Evolutionary conservation across 2,797 vertebrate species (phyloP).

Genomic region (Typhlichthys subterraneus): DNA sequence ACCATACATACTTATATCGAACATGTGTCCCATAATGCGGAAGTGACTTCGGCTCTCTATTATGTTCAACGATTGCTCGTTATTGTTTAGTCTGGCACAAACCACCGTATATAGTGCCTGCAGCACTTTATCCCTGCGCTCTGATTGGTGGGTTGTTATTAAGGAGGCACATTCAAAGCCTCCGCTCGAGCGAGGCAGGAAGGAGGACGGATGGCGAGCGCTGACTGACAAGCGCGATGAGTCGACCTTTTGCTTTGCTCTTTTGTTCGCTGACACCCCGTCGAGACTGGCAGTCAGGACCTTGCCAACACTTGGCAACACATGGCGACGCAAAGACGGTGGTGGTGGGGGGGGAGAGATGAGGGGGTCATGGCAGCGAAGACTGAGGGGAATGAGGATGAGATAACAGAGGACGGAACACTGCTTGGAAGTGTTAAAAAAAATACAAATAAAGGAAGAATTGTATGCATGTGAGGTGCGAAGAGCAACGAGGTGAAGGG

Average conservation of each 20-base stretch:
- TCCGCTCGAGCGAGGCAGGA: constrained; percentile 18
- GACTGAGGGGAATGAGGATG: constrained; percentile 25
- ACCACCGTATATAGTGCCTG: too few relatives aligned
- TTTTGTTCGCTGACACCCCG: constrained; percentile 63
- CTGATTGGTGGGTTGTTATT: not conserved
- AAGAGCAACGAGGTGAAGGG: constrained; percentile 22
- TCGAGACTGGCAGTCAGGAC: constrained; percentile 58
- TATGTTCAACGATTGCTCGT: too few relatives aligned
- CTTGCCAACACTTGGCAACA: constrained; percentile 28
- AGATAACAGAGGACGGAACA: constrained; percentile 18
- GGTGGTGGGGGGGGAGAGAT: not conserved
- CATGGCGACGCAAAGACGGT: not conserved
- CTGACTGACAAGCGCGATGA: constrained; percentile 65
- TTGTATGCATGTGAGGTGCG: constrained; percentile 18
- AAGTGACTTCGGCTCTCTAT: too few relatives aligned
- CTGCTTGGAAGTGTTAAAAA: not conserved
- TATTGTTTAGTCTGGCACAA: too few relatives aligned
- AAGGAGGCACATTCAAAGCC: constrained; percentile 11
- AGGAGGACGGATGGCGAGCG: constrained; percentile 16
- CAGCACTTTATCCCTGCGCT: too few relatives aligned
- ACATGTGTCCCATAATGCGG: too few relatives aligned
- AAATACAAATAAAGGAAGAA: not conserved
- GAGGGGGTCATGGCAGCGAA: not conserved
- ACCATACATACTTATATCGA: too few relatives aligned
- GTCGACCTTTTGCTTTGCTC: constrained; percentile 75